Conservation (phyloP, 2,113 vertebrate genomes). For the Clarias macrocephalus region DNA sequence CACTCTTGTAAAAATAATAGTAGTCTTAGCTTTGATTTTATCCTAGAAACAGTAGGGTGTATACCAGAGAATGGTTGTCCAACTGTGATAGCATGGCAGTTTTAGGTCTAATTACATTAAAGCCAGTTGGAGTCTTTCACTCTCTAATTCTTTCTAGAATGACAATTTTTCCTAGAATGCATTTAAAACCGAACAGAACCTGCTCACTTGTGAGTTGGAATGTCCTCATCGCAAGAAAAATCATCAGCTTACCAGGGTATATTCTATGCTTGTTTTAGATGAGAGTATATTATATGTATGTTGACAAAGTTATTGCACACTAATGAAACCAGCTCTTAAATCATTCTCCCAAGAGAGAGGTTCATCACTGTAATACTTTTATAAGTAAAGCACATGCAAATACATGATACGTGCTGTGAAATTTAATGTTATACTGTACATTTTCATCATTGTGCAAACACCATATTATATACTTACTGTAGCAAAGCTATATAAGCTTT, state of each 20-base stretch:
- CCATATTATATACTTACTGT: too few relatives aligned
- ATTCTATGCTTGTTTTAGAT: constrained; percentile 14
- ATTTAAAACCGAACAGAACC: constrained; percentile 54
- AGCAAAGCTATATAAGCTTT: too few relatives aligned
- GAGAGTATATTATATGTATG: neutral
- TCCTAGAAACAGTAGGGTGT: constrained; percentile 61
- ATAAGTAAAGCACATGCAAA: neutral
- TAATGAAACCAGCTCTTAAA: constrained; percentile 12
- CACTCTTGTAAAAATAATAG: constrained; percentile 68
- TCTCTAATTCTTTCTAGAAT: constrained; percentile 42
- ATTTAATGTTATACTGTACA: too few relatives aligned
- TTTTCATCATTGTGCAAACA: too few relatives aligned
- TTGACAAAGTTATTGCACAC: constrained; percentile 1
- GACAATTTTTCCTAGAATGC: constrained; percentile 40
- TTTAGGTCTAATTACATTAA: constrained; percentile 50
- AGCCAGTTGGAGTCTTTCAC: constrained; percentile 44
- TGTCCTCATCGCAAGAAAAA: constrained; percentile 24
- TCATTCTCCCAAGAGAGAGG: neutral
- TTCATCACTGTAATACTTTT: neutral
- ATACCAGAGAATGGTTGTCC: constrained; percentile 54
- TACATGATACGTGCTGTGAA: neutral
- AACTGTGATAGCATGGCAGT: constrained; percentile 39
- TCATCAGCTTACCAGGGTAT: neutral
- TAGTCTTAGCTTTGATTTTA: constrained; percentile 67
- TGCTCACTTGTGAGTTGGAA: constrained; percentile 53